Conservation (phyloP, 2,888 invertebrate species). For the Apomyelois bistriatella region DNA sequence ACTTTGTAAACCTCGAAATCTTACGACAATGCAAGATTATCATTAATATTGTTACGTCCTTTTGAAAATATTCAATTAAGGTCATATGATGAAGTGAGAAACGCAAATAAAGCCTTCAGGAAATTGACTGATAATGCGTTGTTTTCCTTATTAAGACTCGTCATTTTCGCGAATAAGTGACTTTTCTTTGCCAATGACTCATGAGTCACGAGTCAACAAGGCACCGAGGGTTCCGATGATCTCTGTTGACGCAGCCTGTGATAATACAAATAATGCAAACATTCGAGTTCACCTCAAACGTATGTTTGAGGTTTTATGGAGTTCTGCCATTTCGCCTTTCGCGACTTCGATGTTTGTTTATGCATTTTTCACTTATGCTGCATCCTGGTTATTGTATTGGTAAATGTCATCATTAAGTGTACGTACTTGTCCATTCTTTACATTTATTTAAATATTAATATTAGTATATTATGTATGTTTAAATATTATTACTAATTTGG, state of each 20-base stretch:
- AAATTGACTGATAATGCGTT: slow-evolving; percentile 17
- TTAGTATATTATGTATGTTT: too few species aligned
- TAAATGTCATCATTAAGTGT: not conserved
- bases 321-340: slow-evolving; percentile 17
- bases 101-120: not conserved
- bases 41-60: too few species aligned
- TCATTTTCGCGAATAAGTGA: slow-evolving; percentile 46
- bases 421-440: not conserved
- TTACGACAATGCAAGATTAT: too few species aligned
- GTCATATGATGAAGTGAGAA: not conserved
- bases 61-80: too few species aligned
- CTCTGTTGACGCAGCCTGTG: slow-evolving; percentile 61
- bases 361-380: slow-evolving; percentile 6
- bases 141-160: slow-evolving; percentile 28
- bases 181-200: slow-evolving; percentile 37
- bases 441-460: not conserved
- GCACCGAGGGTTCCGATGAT: slow-evolving; percentile 66
- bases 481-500: too few species aligned
- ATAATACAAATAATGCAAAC: slow-evolving; percentile 55
- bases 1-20: too few species aligned
- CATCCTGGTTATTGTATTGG: not conserved
- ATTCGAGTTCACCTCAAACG: slow-evolving; percentile 53
- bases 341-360: slow-evolving; percentile 14
- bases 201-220: slow-evolving; percentile 65
- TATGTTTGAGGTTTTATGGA: slow-evolving; percentile 48